A percentile compares a stretch with the other conserved stretches of the same genome.
Conservation (phyloP, 2,888 invertebrate species). For the Griposia aprilina region DNA sequence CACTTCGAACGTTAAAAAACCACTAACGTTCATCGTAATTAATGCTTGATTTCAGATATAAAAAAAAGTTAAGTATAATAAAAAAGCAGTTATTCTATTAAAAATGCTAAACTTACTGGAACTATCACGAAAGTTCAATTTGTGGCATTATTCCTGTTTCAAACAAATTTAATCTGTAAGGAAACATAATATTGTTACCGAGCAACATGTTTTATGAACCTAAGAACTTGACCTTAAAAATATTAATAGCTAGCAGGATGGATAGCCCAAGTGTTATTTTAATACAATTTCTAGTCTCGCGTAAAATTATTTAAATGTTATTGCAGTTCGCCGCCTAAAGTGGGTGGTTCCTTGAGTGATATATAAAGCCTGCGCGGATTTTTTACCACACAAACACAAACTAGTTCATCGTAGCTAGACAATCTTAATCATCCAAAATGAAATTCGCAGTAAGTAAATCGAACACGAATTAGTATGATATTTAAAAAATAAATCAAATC, state of each 20-base stretch:
- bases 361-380: slow-evolving; percentile 85
- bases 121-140: background rate
- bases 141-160: background rate
- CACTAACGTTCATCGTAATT: background rate
- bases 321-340: slow-evolving; percentile 82
- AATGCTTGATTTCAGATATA: background rate
- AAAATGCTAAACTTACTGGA: background rate
- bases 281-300: slow-evolving; percentile 76
- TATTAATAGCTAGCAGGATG: slow-evolving; percentile 64
- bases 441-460: slow-evolving; percentile 83
- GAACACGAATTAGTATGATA: slow-evolving; percentile 38
- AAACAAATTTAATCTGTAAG: background rate
- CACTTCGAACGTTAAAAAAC: background rate
- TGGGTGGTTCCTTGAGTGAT: slow-evolving; percentile 85
- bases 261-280: slow-evolving; percentile 75
- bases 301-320: slow-evolving; percentile 86
- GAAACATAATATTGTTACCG: slow-evolving; percentile 6
- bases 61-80: background rate
- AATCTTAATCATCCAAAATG: slow-evolving; percentile 77
- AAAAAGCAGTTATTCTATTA: background rate
- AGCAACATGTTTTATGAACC: slow-evolving; percentile 40
- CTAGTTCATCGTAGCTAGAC: slow-evolving; percentile 85
- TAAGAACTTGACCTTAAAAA: slow-evolving; percentile 66
- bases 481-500: slow-evolving; percentile 18
- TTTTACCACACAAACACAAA: slow-evolving; percentile 86